These are phyloP conservation scores for Poeciliopsis paucimaculata DNA, from an alignment of 2,797 vertebrate species.

Conservation along the genomic window DNA sequence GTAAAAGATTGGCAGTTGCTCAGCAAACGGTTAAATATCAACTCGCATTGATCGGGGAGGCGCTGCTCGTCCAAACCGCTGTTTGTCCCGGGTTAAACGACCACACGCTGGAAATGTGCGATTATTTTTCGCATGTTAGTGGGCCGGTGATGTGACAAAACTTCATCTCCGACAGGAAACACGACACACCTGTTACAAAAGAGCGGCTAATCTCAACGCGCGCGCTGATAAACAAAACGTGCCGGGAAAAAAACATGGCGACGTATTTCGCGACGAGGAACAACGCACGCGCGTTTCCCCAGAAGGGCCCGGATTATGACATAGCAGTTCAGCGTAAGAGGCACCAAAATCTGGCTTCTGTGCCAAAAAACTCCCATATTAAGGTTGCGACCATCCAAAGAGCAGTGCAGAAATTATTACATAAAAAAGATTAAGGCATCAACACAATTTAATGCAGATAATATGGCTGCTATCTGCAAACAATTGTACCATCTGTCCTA, in stretches of 20 bases:
- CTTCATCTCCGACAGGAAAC: slow-evolving; percentile 18
- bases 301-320: slow-evolving; percentile 30
- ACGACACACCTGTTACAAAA: slow-evolving; percentile 33
- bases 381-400: background rate
- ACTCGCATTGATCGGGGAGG: slow-evolving; percentile 81
- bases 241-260: slow-evolving; percentile 14
- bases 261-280: slow-evolving; percentile 17
- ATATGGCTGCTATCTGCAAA: slow-evolving; percentile 65
- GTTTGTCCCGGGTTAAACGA: slow-evolving; percentile 71
- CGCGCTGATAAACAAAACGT: slow-evolving; percentile 18
- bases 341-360: background rate
- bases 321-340: background rate
- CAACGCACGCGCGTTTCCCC: slow-evolving; percentile 36
- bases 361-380: background rate
- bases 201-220: slow-evolving; percentile 4
- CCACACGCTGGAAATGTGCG: slow-evolving; percentile 33
- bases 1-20: slow-evolving; percentile 75
- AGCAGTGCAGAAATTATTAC: background rate
- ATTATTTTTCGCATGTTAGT: slow-evolving; percentile 33
- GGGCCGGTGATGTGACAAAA: slow-evolving; percentile 18
- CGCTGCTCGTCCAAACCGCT: slow-evolving; percentile 69
- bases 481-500: slow-evolving; percentile 66
- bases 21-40: slow-evolving; percentile 80
- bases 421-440: slow-evolving; percentile 13
- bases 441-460: slow-evolving; percentile 40